Percentiles rank a stretch among this genome's conserved stretches.
phyloP scores from a whole-genome alignment of 1,140 invertebrate species.

The Eurosta solidaginis region DNA sequence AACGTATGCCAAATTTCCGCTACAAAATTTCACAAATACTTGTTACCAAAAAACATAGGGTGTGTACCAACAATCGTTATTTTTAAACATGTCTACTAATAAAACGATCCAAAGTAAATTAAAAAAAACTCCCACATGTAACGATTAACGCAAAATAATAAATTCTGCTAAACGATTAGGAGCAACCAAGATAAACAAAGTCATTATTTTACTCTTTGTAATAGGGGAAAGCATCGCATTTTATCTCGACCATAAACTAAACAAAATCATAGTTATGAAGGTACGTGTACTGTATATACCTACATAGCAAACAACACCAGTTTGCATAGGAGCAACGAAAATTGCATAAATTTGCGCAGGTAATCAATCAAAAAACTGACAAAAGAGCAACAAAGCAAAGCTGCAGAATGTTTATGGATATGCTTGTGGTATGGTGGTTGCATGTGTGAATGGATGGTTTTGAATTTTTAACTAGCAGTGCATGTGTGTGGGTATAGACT shows the following conservation, averaged over 20 bases:
- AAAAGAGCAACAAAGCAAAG: neutral
- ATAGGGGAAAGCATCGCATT: neutral
- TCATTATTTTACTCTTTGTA: neutral
- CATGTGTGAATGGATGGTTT: neutral
- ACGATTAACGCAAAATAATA: no score
- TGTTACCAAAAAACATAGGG: no score
- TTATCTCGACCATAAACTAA: neutral
- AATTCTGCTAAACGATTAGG: conserved; percentile 4
- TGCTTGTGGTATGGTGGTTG: no score
- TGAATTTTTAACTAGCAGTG: neutral
- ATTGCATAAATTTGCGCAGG: conserved; percentile 2
- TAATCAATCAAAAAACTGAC: conserved; percentile 17
- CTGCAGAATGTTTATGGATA: no score
- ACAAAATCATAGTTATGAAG: neutral
- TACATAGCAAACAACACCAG: neutral
- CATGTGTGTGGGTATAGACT: neutral
- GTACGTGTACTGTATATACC: no score
- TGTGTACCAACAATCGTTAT: no score
- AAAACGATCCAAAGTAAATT: no score
- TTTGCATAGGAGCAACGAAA: neutral
- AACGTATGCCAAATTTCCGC: no score
- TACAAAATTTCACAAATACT: no score
- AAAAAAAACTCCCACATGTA: no score
- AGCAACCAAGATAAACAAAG: conserved; percentile 5
- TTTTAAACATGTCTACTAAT: no score